phyloP scores from a whole-genome alignment of 2,888 invertebrate genomes.

The Mesopsocus fuscifrons region DNA sequence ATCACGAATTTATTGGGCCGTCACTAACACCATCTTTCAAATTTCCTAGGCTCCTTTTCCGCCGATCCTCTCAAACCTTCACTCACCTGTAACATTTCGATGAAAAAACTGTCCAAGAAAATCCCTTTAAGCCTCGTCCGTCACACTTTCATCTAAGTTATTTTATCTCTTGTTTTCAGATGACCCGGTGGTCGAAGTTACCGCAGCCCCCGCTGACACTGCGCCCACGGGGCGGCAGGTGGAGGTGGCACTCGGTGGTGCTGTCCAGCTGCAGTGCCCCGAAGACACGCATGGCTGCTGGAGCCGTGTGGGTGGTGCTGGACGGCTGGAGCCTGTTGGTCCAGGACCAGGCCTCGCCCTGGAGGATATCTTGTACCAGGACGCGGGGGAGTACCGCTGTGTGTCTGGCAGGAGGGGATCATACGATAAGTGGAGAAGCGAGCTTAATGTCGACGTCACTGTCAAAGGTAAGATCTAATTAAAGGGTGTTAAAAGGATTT shows the following conservation, averaged over 20 bases:
- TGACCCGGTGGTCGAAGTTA: slow-evolving; percentile 29
- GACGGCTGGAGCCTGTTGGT: slow-evolving; percentile 28
- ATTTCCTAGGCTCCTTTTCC: too few relatives aligned
- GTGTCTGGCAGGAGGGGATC: slow-evolving; percentile 32
- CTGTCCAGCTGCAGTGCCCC: slow-evolving; percentile 69
- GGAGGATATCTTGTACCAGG: slow-evolving; percentile 53
- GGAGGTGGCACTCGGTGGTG: slow-evolving; percentile 71
- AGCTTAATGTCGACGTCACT: slow-evolving; percentile 26
- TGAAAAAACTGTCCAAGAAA: too few relatives aligned
- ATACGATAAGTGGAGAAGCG: slow-evolving; percentile 20
- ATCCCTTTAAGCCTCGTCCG: not conserved
- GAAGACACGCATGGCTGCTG: slow-evolving; percentile 46
- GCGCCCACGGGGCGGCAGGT: slow-evolving; percentile 15
- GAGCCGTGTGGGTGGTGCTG: slow-evolving; percentile 30
- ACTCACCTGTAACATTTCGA: too few relatives aligned
- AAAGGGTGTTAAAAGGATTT: too few relatives aligned
- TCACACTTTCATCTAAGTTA: not conserved
- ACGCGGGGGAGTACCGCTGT: slow-evolving; percentile 57
- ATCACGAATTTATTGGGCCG: too few relatives aligned
- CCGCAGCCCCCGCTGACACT: slow-evolving; percentile 32
- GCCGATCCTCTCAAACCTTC: too few relatives aligned
- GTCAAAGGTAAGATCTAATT: slow-evolving; percentile 29
- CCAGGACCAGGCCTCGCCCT: slow-evolving; percentile 39
- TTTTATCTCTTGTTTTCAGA: slow-evolving; percentile 15
- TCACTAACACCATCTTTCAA: too few relatives aligned